These are phyloP conservation scores for Meta bourneti DNA, from an alignment of 2,888 invertebrate genomes.

Conservation along the genomic window DNA sequence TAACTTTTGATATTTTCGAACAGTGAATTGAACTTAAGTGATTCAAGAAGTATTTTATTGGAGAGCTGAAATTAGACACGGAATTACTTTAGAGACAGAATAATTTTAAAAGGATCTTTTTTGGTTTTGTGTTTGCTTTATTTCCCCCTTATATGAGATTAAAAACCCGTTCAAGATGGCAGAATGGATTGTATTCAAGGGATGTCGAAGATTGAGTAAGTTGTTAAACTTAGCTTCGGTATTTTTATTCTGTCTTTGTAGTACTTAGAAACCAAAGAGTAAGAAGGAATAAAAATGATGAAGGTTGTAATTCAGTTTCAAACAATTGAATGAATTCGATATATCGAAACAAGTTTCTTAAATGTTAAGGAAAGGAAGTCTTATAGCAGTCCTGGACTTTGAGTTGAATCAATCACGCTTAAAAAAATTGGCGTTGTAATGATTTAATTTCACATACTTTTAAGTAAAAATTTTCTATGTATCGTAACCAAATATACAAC, in stretches of 20 bases:
- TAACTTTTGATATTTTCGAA: slow-evolving; percentile 21
- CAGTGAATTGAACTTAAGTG: slow-evolving; percentile 1
- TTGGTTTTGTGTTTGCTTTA: not conserved
- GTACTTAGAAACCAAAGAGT: not conserved
- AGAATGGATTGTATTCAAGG: no score
- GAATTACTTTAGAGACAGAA: not conserved
- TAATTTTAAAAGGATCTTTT: not conserved
- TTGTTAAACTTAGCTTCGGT: not conserved
- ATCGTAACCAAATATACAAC: no score
- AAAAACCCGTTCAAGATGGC: not conserved
- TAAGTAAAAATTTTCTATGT: no score
- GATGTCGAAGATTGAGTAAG: not conserved
- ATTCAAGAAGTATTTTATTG: slow-evolving; percentile 9
- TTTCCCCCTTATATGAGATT: not conserved
- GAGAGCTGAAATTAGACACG: slow-evolving; percentile 3
- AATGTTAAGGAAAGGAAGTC: no score
- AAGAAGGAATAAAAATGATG: not conserved
- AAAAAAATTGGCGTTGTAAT: no score
- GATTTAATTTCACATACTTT: no score
- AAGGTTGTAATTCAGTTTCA: not conserved
- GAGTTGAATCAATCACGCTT: no score
- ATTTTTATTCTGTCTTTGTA: not conserved
- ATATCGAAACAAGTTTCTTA: no score
- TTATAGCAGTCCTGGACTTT: no score
- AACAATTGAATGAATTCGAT: not conserved